These are phyloP conservation scores for Eleutherodactylus coqui DNA, from an alignment of 2,797 vertebrate species.

Conservation along the genomic window DNA sequence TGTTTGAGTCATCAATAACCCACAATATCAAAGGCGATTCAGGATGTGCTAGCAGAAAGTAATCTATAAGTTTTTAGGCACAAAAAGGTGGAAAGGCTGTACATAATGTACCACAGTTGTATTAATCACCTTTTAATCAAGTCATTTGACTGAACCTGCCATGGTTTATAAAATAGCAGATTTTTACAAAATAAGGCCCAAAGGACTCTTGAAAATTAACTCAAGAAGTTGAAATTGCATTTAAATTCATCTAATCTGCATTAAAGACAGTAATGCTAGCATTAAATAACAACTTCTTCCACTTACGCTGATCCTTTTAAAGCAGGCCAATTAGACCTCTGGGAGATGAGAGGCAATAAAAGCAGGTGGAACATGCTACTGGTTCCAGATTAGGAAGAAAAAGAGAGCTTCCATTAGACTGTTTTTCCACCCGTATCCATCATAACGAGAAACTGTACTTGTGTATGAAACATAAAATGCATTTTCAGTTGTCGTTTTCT, in stretches of 20 bases:
- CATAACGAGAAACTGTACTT: background rate
- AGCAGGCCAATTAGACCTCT: slow-evolving; percentile 49
- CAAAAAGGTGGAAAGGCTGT: slow-evolving; percentile 2
- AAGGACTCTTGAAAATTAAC: slow-evolving; percentile 34
- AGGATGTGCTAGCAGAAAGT: too few species aligned
- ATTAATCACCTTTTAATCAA: slow-evolving; percentile 42
- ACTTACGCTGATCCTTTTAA: slow-evolving; percentile 48
- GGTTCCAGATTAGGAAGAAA: slow-evolving; percentile 17
- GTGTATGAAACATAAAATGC: slow-evolving; percentile 6
- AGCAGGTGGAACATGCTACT: slow-evolving; percentile 42
- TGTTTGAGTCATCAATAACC: background rate
- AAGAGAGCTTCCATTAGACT: slow-evolving; percentile 15
- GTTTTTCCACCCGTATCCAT: background rate
- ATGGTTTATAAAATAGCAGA: slow-evolving; percentile 43
- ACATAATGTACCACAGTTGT: background rate
- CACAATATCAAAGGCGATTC: background rate
- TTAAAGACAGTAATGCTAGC: slow-evolving; percentile 45
- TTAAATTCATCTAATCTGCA: slow-evolving; percentile 46
- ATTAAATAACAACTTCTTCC: slow-evolving; percentile 49
- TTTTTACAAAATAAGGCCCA: slow-evolving; percentile 48
- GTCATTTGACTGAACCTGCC: slow-evolving; percentile 35
- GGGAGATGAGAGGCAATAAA: slow-evolving; percentile 38
- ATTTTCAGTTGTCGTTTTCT: slow-evolving; percentile 2
- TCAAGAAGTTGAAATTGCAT: slow-evolving; percentile 51
- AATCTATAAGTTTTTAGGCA: background rate